These are phyloP conservation scores for Akabosia matsudoensis DNA, from an alignment of 1,140 invertebrate genomes.

Conservation along the genomic window DNA sequence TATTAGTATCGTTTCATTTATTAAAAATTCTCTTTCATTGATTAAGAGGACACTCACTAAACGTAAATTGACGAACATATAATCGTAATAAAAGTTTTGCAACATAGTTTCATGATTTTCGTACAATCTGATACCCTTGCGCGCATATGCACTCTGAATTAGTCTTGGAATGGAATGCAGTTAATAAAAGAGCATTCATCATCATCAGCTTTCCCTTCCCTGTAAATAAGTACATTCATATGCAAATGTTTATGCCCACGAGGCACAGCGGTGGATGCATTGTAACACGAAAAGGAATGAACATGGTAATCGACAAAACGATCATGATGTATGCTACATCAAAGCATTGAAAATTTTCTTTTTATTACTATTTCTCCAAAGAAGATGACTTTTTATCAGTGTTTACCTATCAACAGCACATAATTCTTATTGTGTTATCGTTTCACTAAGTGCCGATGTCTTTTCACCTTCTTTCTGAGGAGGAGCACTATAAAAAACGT, in stretches of 20 bases:
- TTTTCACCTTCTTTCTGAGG: no score
- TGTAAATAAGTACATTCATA: constrained; percentile 17
- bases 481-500: no score
- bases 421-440: no score
- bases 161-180: constrained; percentile 6
- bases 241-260: constrained; percentile 17
- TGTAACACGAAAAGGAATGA: background rate
- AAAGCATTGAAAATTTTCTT: background rate
- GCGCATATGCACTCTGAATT: background rate
- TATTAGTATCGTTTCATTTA: no score
- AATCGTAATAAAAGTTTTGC: background rate
- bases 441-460: no score
- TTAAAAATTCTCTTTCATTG: no score
- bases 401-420: no score
- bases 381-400: background rate
- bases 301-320: background rate
- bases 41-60: no score
- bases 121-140: no score
- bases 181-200: background rate
- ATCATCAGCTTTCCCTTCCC: constrained; percentile 18
- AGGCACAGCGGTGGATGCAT: constrained; percentile 5
- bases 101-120: background rate
- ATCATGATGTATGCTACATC: background rate
- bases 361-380: background rate
- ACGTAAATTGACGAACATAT: no score